Percentiles rank a stretch among this genome's conserved stretches.
phyloP scores from a whole-genome alignment of 37 sponge, comb jelly and placozoan genomes.

The Haliclona indistincta region DNA sequence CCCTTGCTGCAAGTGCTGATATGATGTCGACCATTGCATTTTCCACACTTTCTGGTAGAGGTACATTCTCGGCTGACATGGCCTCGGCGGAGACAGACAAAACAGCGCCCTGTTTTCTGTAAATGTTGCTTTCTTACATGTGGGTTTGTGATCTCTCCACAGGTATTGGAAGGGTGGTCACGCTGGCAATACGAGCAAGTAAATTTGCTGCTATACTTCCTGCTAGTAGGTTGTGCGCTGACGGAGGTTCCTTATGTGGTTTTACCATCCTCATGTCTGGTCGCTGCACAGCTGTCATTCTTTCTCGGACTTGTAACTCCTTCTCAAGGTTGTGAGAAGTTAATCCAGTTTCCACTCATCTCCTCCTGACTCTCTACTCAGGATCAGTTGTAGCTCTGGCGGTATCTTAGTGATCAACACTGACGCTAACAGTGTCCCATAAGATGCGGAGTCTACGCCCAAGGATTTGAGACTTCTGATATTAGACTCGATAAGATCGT shows the following conservation, averaged over 20 bases:
- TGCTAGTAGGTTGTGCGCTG: too few species aligned
- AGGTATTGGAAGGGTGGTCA: too few species aligned
- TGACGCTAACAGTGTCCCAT: slow-evolving; percentile 25
- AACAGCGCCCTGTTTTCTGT: neutral
- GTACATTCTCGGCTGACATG: slow-evolving; percentile 5
- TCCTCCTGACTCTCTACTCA: slow-evolving; percentile 3
- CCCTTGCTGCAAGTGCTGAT: slow-evolving; percentile 6
- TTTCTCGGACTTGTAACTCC: slow-evolving; percentile 9
- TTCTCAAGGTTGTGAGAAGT: neutral
- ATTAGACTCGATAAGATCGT: slow-evolving; percentile 9
- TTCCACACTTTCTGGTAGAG: slow-evolving; percentile 5
- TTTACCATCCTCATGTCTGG: too few species aligned
- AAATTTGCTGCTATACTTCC: too few species aligned
- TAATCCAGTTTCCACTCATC: neutral
- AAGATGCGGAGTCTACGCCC: slow-evolving; percentile 18
- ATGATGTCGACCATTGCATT: slow-evolving; percentile 7
- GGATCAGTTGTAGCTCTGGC: neutral
- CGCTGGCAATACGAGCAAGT: too few species aligned
- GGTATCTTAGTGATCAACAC: slow-evolving; percentile 18
- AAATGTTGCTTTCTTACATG: too few species aligned
- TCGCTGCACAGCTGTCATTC: slow-evolving; percentile 1
- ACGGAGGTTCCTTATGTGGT: too few species aligned
- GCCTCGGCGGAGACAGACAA: neutral
- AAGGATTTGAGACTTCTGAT: slow-evolving; percentile 1
- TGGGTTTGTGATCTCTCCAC: too few species aligned